These are phyloP conservation scores for Epizoanthus ramosus DNA, from an alignment of 92 coral and sea anemone genomes.

Conservation along the genomic window DNA sequence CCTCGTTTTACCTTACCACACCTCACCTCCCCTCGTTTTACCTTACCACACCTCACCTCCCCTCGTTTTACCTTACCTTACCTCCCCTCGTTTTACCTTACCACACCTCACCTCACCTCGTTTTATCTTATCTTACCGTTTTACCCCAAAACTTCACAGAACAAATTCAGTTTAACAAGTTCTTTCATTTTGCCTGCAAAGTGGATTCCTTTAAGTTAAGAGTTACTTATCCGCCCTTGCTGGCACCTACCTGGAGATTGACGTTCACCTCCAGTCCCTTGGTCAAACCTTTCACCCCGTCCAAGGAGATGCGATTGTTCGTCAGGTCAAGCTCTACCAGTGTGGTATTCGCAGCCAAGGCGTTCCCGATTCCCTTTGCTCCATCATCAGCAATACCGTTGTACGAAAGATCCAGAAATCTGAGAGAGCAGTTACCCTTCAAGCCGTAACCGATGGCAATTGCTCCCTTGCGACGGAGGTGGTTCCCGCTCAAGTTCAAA, in stretches of 20 bases:
- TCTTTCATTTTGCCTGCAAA: too few species aligned
- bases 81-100: too few species aligned
- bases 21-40: too few species aligned
- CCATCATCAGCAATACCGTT: conserved; percentile 98
- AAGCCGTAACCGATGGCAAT: conserved; percentile 78
- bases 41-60: too few species aligned
- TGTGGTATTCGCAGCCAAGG: conserved; percentile 69
- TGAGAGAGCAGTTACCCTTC: conserved; percentile 77
- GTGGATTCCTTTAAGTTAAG: too few species aligned
- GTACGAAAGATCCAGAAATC: conserved; percentile 88
- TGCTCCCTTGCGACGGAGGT: conserved; percentile 91
- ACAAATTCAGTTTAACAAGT: too few species aligned
- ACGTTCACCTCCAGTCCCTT: conserved; percentile 73
- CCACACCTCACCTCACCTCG: too few species aligned
- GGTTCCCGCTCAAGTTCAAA: conserved; percentile 89
- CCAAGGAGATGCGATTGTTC: conserved; percentile 73
- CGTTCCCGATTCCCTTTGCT: conserved; percentile 80
- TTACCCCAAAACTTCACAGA: too few species aligned
- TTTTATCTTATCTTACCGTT: too few species aligned
- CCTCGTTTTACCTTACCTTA: too few species aligned
- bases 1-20: too few species aligned
- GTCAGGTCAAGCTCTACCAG: conserved; percentile 83
- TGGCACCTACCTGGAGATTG: conserved; percentile 64
- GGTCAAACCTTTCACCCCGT: conserved; percentile 74
- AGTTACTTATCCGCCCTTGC: neutral